Conservation (phyloP, 2,797 vertebrate genomes). For the Eupleurogrammus muticus region DNA sequence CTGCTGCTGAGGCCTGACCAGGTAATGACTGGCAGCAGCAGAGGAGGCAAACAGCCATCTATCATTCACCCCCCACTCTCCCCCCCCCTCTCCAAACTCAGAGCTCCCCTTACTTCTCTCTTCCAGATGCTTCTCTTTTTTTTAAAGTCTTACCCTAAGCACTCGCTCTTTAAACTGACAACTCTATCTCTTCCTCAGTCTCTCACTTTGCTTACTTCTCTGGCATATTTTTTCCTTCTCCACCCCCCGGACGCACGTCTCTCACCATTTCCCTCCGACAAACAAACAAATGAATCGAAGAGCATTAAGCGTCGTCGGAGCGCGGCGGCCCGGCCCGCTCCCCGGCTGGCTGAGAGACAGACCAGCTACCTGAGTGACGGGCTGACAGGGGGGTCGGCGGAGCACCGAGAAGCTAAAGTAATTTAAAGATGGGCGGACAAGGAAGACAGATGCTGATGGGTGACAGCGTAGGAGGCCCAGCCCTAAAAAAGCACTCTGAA, state of each 20-base stretch:
- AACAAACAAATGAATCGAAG: conserved; percentile 71
- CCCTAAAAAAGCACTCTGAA: conserved; percentile 22
- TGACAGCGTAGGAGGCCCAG: conserved; percentile 24
- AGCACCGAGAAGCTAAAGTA: conserved; percentile 51
- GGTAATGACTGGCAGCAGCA: conserved; percentile 73
- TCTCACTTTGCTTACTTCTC: conserved; percentile 41
- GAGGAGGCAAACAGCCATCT: conserved; percentile 57
- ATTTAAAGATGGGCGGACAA: conserved; percentile 59
- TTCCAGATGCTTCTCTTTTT: conserved; percentile 10
- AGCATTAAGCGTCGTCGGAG: conserved; percentile 39
- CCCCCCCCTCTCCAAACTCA: conserved; percentile 21
- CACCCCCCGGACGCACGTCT: neutral
- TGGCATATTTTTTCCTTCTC: conserved; percentile 35
- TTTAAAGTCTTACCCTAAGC: conserved; percentile 38
- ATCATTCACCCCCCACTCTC: conserved; percentile 25
- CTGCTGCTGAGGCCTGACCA: conserved; percentile 55
- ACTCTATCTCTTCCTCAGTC: conserved; percentile 33
- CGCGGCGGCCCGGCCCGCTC: conserved; percentile 31
- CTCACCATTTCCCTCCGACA: conserved; percentile 37
- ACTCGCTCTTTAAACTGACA: conserved; percentile 47
- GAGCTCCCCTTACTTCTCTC: conserved; percentile 16
- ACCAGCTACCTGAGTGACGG: conserved; percentile 63
- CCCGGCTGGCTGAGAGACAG: conserved; percentile 55
- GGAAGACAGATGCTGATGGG: conserved; percentile 51
- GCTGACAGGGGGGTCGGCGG: conserved; percentile 60